phyloP scores from a whole-genome alignment of 2,888 invertebrate species.

The Mesorhabditis belari region DNA sequence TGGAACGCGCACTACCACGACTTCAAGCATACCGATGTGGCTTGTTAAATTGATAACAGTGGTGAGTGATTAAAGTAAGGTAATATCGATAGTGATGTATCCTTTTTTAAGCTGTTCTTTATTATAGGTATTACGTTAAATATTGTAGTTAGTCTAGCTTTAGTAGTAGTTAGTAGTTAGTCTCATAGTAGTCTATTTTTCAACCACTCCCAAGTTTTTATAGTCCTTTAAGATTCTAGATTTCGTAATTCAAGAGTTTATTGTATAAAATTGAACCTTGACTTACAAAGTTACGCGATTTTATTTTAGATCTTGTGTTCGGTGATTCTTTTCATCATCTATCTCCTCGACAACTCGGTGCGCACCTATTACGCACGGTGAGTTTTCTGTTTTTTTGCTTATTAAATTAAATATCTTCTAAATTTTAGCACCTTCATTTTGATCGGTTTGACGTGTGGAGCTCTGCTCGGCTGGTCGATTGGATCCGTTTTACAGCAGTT shows the following conservation, averaged over 20 bases:
- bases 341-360: neutral
- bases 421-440: neutral
- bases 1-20: neutral
- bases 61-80: neutral
- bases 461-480: conserved; percentile 9
- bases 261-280: no score
- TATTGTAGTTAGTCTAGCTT: no score
- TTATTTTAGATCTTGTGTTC: neutral
- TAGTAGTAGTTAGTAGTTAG: no score
- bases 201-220: no score
- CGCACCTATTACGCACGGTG: neutral
- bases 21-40: conserved; percentile 7
- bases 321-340: neutral
- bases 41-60: conserved; percentile 6
- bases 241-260: no score
- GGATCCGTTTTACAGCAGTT: conserved; percentile 10
- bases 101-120: no score
- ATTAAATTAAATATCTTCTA: no score
- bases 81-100: neutral
- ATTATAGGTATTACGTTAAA: no score
- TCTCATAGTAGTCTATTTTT: no score
- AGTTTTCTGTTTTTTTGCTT: no score
- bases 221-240: no score
- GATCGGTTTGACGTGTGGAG: conserved; percentile 1
- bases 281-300: neutral